phyloP scores from a whole-genome alignment of 2,113 vertebrate genomes.

The Dipodomys spectabilis region DNA sequence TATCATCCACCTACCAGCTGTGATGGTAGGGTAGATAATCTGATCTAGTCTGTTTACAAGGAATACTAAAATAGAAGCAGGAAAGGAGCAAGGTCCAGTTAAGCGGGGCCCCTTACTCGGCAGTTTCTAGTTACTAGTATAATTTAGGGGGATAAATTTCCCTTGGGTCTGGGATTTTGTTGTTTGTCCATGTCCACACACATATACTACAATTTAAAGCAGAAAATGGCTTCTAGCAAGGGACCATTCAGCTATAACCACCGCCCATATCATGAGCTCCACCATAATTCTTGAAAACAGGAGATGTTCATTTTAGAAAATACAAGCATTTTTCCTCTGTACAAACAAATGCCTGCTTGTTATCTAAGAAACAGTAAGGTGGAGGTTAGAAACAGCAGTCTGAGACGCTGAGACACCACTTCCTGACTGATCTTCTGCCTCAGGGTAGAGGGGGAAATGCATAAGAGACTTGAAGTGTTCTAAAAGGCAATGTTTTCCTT shows the following conservation, averaged over 20 bases:
- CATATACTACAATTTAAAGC: no score
- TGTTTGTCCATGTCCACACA: background rate
- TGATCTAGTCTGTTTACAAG: conserved; percentile 7
- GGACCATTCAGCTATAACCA: background rate
- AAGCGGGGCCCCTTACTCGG: background rate
- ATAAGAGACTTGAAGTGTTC: background rate
- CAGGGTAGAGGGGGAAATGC: background rate
- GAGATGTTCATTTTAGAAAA: conserved; percentile 11
- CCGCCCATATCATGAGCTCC: background rate
- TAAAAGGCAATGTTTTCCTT: background rate
- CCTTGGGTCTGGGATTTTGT: no score
- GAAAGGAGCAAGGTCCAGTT: background rate
- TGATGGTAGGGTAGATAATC: background rate
- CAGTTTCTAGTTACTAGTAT: no score
- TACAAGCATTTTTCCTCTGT: background rate
- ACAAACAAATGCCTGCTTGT: background rate
- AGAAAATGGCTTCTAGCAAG: background rate
- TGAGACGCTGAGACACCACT: rapidly evolving
- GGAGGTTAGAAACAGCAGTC: background rate
- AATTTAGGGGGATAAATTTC: background rate
- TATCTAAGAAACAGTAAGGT: background rate
- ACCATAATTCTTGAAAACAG: background rate
- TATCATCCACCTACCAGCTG: background rate
- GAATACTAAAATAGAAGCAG: conserved; percentile 31
- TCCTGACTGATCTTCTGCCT: background rate